Conservation (phyloP, 1,140 invertebrate species). For the Drosophila arawakana region DNA sequence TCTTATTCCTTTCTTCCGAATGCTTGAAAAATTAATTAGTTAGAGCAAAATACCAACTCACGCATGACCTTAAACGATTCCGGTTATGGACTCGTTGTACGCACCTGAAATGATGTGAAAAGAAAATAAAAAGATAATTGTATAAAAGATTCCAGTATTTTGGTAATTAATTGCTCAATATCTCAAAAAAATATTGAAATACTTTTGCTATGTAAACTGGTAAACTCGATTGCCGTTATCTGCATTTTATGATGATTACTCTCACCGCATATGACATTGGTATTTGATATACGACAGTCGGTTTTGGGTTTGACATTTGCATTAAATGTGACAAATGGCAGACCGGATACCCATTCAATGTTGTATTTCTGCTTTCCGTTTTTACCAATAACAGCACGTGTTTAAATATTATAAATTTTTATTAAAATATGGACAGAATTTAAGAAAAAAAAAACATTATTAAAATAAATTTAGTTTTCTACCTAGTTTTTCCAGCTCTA, state of each 20-base stretch:
- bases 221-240: conserved; percentile 77
- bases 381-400: not conserved
- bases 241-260: conserved; percentile 78
- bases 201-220: not conserved
- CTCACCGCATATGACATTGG: conserved; percentile 65
- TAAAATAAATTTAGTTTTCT: no score
- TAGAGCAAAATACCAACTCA: conserved; percentile 6
- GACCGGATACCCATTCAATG: conserved; percentile 52
- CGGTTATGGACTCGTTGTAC: not conserved
- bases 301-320: conserved; percentile 54
- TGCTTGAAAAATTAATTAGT: conserved; percentile 52
- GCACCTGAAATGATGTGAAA: conserved; percentile 23
- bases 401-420: no score
- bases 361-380: conserved; percentile 41
- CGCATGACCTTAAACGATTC: not conserved
- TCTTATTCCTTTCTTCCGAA: conserved; percentile 47
- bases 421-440: no score
- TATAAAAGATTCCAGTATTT: conserved; percentile 6
- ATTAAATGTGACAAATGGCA: conserved; percentile 67
- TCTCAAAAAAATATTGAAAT: conserved; percentile 15
- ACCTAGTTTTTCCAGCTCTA: no score
- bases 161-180: conserved; percentile 33
- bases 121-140: not conserved
- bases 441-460: no score
- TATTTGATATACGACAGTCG: conserved; percentile 73